Evolutionary conservation across 1,140 invertebrate species (phyloP).

Genomic region (Camponotus pennsylvanicus): DNA sequence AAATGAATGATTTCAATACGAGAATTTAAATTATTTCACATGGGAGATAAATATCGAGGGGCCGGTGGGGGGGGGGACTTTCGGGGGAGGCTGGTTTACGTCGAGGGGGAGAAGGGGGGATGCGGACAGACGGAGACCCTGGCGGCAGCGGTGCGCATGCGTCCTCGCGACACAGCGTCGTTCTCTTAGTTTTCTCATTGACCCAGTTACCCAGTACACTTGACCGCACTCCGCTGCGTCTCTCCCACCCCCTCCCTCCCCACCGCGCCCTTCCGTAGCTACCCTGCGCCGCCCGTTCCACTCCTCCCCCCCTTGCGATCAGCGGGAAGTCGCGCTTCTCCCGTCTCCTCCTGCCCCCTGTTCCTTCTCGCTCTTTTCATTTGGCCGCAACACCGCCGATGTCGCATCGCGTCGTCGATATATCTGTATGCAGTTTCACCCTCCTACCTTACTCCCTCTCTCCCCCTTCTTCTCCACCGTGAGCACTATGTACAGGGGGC

Average conservation of each 20-base stretch:
- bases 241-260: constrained; percentile 56
- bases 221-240: constrained; percentile 81
- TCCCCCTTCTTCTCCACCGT: constrained; percentile 42
- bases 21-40: constrained; percentile 19
- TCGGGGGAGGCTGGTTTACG: background rate
- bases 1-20: constrained; percentile 8
- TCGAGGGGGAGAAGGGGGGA: constrained; percentile 21
- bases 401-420: constrained; percentile 43
- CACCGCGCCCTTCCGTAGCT: constrained; percentile 65
- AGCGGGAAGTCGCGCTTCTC: constrained; percentile 16
- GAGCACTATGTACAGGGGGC: background rate
- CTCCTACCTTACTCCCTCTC: constrained; percentile 63
- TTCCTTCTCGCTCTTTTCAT: constrained; percentile 47
- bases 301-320: constrained; percentile 11
- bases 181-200: constrained; percentile 83
- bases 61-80: background rate
- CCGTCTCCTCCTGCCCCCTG: background rate
- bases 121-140: constrained; percentile 24
- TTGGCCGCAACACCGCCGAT: constrained; percentile 25
- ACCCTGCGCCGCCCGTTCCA: constrained; percentile 61
- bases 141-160: constrained; percentile 66
- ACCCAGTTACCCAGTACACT: constrained; percentile 86
- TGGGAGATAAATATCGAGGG: background rate
- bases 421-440: constrained; percentile 60
- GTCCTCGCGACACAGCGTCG: constrained; percentile 73